A percentile compares a stretch with the other conserved stretches of the same genome.
phyloP scores from a whole-genome alignment of 2,113 vertebrate genomes.

The Pristiophorus japonicus region DNA sequence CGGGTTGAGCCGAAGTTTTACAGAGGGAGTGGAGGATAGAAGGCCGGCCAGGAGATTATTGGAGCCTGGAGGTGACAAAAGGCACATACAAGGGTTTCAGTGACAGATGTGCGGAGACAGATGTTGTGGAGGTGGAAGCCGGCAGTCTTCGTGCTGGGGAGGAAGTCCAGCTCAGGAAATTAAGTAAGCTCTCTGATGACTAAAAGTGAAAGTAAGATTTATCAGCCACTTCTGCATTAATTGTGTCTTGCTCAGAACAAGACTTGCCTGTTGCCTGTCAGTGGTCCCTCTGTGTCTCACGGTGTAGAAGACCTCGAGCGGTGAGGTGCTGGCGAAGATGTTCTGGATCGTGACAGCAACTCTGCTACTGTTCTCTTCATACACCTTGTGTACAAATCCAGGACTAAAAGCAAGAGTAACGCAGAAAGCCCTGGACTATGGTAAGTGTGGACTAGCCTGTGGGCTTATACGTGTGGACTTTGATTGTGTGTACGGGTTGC shows the following conservation, averaged over 20 bases:
- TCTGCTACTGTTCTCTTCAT: background rate
- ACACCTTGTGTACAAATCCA: background rate
- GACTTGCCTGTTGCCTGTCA: too few relatives aligned
- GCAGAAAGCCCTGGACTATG: slow-evolving; percentile 25
- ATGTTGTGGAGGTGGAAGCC: background rate
- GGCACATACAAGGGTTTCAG: background rate
- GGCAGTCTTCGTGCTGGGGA: background rate
- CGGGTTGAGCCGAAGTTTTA: background rate
- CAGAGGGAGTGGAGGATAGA: background rate
- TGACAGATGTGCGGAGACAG: too few relatives aligned
- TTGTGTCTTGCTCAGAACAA: background rate
- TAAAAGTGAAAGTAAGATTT: background rate
- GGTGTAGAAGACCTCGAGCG: background rate
- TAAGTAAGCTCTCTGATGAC: background rate
- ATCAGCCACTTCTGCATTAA: background rate
- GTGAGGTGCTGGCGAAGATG: background rate
- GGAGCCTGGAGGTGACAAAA: background rate
- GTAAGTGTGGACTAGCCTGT: background rate
- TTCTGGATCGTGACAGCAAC: background rate
- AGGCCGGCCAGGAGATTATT: background rate
- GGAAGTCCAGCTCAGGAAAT: background rate
- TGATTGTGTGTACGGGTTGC: background rate
- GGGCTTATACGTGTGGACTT: background rate
- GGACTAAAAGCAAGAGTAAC: slow-evolving; percentile 24
- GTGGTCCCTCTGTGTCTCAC: too few relatives aligned